Evolutionary conservation across 2,888 invertebrate species (phyloP).

Genomic region (Trisateles emortualis): DNA sequence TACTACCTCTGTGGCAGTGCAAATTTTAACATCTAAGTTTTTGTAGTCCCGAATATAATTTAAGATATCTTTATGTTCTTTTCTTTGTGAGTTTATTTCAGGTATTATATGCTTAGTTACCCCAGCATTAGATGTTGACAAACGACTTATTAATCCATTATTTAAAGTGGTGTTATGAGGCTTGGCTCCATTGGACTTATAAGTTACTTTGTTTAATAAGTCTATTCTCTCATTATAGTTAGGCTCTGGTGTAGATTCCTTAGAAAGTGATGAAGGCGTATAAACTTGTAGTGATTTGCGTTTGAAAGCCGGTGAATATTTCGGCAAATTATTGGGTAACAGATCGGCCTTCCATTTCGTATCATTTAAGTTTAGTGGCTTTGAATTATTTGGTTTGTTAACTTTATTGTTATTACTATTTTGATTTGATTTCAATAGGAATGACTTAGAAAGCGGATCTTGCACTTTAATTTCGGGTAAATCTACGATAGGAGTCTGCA

Average conservation of each 20-base stretch:
- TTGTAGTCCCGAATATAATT: slow-evolving; percentile 72
- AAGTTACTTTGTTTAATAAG: slow-evolving; percentile 60
- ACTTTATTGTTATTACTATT: slow-evolving; percentile 64
- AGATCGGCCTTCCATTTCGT: slow-evolving; percentile 78
- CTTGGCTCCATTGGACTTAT: slow-evolving; percentile 58
- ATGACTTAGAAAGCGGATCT: slow-evolving; percentile 84
- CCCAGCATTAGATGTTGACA: slow-evolving; percentile 50
- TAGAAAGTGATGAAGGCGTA: slow-evolving; percentile 75
- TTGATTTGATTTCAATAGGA: slow-evolving; percentile 72
- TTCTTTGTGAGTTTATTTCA: slow-evolving; percentile 57
- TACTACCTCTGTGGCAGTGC: slow-evolving; percentile 83
- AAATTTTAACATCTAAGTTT: slow-evolving; percentile 80
- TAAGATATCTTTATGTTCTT: slow-evolving; percentile 67
- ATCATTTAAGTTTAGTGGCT: slow-evolving; percentile 68
- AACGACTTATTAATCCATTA: slow-evolving; percentile 57
- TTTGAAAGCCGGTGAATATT: slow-evolving; percentile 94
- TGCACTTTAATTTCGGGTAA: slow-evolving; percentile 94
- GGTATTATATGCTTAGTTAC: slow-evolving; percentile 51
- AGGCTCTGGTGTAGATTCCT: slow-evolving; percentile 81
- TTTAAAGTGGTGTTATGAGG: slow-evolving; percentile 64
- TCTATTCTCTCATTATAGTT: slow-evolving; percentile 71
- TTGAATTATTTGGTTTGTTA: slow-evolving; percentile 62
- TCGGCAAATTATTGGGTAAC: slow-evolving; percentile 88
- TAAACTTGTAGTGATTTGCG: slow-evolving; percentile 91
- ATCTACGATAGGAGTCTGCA: slow-evolving; percentile 89